phyloP scores from a whole-genome alignment of 2,888 invertebrate genomes.

The Andrena marginata region DNA sequence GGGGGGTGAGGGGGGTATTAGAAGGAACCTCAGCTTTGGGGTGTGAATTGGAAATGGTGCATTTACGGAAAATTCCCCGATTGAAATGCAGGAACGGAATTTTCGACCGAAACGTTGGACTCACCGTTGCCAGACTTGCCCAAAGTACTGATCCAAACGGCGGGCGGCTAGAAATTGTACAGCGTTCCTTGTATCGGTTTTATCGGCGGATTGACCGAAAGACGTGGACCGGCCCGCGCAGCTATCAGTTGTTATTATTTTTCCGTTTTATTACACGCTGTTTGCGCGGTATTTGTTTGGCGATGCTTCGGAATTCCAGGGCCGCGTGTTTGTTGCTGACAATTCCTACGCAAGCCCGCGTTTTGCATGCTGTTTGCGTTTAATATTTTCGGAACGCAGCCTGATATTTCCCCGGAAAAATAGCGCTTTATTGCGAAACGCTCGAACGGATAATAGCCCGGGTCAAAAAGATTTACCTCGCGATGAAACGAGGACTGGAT shows the following conservation, averaged over 20 bases:
- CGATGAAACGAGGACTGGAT: not conserved
- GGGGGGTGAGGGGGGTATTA: too few relatives aligned
- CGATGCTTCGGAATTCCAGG: constrained; percentile 15
- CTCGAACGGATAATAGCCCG: constrained; percentile 10
- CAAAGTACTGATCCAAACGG: not conserved
- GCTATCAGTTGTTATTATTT: constrained; percentile 33
- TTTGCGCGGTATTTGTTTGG: constrained; percentile 36
- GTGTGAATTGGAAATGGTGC: too few relatives aligned
- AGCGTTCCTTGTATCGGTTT: not conserved
- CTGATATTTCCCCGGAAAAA: constrained; percentile 43
- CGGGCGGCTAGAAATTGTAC: not conserved
- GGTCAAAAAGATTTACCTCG: constrained; percentile 1
- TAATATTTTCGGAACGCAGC: constrained; percentile 44
- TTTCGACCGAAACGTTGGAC: not conserved
- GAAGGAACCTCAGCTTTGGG: too few relatives aligned
- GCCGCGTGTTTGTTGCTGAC: constrained; percentile 36
- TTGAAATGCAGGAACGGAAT: not conserved
- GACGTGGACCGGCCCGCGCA: constrained; percentile 8
- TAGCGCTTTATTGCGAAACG: constrained; percentile 31
- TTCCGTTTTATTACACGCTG: constrained; percentile 42
- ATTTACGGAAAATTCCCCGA: too few relatives aligned
- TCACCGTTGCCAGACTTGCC: not conserved
- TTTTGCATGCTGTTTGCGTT: constrained; percentile 38
- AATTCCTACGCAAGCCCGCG: constrained; percentile 14
- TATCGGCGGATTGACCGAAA: not conserved